Evolutionary conservation across 2,113 vertebrate genomes (phyloP), one percentile per base, ranked within the genome.

Genomic region (Tympanuchus pallidicinctus): DNA sequence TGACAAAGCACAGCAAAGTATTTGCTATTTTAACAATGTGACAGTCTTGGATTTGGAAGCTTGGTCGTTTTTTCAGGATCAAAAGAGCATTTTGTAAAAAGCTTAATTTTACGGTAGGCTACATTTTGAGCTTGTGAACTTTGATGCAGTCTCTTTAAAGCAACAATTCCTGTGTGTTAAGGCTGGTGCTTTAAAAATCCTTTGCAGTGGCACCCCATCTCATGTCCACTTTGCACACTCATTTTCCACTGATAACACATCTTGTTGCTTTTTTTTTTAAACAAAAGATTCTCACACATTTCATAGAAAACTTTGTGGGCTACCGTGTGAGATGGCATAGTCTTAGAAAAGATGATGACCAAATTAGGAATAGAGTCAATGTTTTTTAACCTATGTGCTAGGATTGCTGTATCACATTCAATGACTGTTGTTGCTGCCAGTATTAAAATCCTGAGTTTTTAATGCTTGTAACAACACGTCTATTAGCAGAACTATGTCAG

Each of bases 31-130:
- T 88, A 82, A 83, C 82, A 90, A 13, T 42, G 50, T 72, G 43
- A 48, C n/a, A 86, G 38, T 87, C 22, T 48, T 81, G 50, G 56
- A 72, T 91, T 89, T 72, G 27, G 38, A 69, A 90, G 21, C 11
- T 54, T 80, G 52, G 65, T 61, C 50, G 20, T 52, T 86, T 82
- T 92, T 92, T 80, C 25, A 78, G 57, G 45, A 89, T 86, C 75
- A 91, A 80, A 89, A 92, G 40, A n/a, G 34, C 60, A 80, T 90
- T 80, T 85, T 1, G 2, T 88, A 69, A 43, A 56, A 77, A 48
- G 22, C 79, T 59, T 89, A 30, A 86, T 91, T 92, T 92, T 92
- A 77, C 18, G 69, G 75, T 88, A 47, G 7, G 36, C 89, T 85
- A 47, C 1, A 25, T 94, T 94, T 92, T 77, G 52, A 30, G 15